Evolutionary conservation across 2,888 invertebrate species (phyloP).

Genomic region (Drosophila acutilabella): DNA sequence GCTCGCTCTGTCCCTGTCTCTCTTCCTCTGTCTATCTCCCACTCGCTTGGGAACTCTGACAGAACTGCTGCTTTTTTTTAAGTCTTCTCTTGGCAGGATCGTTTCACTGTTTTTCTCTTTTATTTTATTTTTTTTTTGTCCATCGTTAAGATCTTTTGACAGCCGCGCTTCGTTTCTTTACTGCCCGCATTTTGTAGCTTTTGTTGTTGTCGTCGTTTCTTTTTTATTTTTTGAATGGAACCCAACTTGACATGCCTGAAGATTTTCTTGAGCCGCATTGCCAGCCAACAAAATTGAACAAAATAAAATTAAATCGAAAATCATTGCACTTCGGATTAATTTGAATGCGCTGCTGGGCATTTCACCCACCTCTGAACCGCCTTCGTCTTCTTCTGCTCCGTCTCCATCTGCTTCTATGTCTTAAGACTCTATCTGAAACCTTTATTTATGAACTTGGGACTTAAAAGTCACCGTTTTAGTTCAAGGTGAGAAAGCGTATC

Average conservation of each 20-base stretch:
- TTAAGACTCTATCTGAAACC: conserved; percentile 26
- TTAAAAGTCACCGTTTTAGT: conserved; percentile 21
- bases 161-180: conserved; percentile 60
- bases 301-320: conserved; percentile 67
- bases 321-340: conserved; percentile 75
- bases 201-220: conserved; percentile 33
- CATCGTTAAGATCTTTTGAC: conserved; percentile 78
- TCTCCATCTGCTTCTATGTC: conserved; percentile 12
- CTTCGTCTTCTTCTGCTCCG: conserved; percentile 15
- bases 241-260: conserved; percentile 79
- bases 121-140: conserved; percentile 27
- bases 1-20: conserved; percentile 15
- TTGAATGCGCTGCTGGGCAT: conserved; percentile 53
- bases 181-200: conserved; percentile 53
- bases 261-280: conserved; percentile 70
- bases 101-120: conserved; percentile 43
- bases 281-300: conserved; percentile 30
- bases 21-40: conserved; percentile 2
- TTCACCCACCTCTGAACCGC: conserved; percentile 9
- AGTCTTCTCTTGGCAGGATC: conserved; percentile 67
- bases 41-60: conserved; percentile 32
- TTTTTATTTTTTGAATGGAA: conserved; percentile 59
- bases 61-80: conserved; percentile 59
- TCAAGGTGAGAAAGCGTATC: conserved; percentile 38
- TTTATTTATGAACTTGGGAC: conserved; percentile 30